Base-by-base conservation (phyloP, 1,140 invertebrate species). In the Platyscapa corneri region DNA sequence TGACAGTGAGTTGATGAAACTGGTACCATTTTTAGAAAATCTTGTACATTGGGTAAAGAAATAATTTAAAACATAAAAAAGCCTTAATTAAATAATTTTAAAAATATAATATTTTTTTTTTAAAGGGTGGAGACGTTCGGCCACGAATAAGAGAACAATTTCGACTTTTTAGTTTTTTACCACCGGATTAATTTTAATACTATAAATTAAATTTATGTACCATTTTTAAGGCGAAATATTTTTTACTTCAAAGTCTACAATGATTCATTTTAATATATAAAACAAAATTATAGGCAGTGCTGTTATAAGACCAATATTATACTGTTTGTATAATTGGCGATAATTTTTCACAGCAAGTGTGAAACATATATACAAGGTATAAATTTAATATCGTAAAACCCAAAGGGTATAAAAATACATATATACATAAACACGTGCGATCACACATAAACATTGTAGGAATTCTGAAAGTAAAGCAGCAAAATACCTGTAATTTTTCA, bases 11-110 rank as follows among this genome's bases (percentile, higher is more conserved):
- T 94, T 99, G 42, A 95, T 99, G 90, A 99, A 99, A 91, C 91
- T 99, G 76, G 93, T 99, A 91, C 98, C 98, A 74, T 99, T 99
- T 94, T 94, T 99, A 81, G 97, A 99, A 93, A 95, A 96, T 89
- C 94, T 99, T 86, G 96, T 97, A 72, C 94, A 95, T 89, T 94
- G 94, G 94, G 96, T 97, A 92, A 95, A 95, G 94, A 88, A 39
- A 79, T 6, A 49, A 46, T 64, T 49, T 20, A 60, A 37, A 72
- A 78, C 53, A 82, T 74, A 76, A 67, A 3, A 30, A 60, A 70
- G 27, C 10, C 27, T 79, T 32, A 20, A 27, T 32, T 14, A 5
- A 30, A 23, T 37, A 56, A 1, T 39, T 34, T 49, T 78, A 46
- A 85, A 60, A 80, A 34, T 86, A 89, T 91, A 90, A 90, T 89